Evolutionary conservation across 2,113 vertebrate species (phyloP).

Genomic region (Choloepus hoffmanni): DNA sequence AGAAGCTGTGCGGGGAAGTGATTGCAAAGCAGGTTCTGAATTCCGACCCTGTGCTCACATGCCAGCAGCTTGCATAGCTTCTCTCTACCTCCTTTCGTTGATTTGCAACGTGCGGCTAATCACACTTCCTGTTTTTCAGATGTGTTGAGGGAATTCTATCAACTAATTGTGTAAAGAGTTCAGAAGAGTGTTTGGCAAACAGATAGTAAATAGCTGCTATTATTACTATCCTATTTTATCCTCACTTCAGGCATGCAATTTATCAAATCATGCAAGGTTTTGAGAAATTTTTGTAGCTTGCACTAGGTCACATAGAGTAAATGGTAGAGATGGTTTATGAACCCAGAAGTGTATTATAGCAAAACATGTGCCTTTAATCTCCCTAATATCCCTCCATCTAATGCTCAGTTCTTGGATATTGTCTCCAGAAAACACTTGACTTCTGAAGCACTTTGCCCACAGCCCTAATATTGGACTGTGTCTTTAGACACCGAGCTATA

Average conservation of each 20-base stretch:
- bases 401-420: background rate
- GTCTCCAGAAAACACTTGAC: background rate
- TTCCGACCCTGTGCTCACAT: background rate
- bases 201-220: background rate
- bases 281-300: background rate
- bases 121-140: background rate
- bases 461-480: background rate
- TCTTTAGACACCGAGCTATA: background rate
- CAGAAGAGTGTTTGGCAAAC: background rate
- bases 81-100: background rate
- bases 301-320: background rate
- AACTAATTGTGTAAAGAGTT: background rate
- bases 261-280: background rate
- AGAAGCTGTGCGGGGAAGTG: rapidly evolving
- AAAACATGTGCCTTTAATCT: background rate
- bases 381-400: background rate
- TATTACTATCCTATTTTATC: background rate
- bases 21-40: background rate
- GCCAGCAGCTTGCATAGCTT: background rate
- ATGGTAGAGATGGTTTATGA: background rate
- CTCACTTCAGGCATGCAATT: background rate
- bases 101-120: background rate
- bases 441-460: background rate
- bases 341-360: background rate
- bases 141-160: background rate